Conservation (phyloP, 23 tunicate genomes). For the Halocynthia aurantium region DNA sequence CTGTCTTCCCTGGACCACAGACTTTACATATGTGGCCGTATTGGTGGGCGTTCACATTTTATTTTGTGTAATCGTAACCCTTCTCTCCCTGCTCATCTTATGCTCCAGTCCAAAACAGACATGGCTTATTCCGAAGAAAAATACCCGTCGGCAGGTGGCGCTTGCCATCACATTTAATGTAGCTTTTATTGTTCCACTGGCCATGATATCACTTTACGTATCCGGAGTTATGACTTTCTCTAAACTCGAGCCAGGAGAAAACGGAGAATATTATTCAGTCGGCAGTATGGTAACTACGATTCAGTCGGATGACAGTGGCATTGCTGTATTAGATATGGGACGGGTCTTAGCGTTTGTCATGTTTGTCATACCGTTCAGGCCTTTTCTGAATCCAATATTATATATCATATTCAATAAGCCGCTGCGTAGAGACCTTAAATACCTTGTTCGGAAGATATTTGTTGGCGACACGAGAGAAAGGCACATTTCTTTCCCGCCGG, state of each 20-base stretch:
- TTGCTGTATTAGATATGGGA: constrained; percentile 38
- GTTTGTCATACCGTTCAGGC: constrained; percentile 45
- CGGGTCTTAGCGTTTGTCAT: constrained; percentile 44
- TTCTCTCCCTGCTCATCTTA: constrained; percentile 53
- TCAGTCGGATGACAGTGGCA: not conserved
- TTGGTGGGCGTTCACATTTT: constrained; percentile 43
- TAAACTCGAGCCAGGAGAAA: constrained; percentile 2
- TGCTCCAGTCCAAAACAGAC: constrained; percentile 54
- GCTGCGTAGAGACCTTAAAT: constrained; percentile 32
- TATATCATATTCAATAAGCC: constrained; percentile 50
- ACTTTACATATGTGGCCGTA: constrained; percentile 47
- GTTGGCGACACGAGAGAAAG: not conserved
- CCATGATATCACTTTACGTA: constrained; percentile 42
- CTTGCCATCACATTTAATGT: constrained; percentile 54
- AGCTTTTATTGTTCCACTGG: constrained; percentile 48
- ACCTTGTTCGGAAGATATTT: constrained; percentile 9
- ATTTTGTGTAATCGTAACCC: constrained; percentile 23
- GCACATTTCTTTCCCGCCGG: constrained; percentile 5
- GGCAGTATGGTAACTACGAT: too few species aligned
- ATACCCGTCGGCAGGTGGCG: constrained; percentile 58
- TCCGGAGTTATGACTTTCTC: constrained; percentile 44
- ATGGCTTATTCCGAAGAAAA: constrained; percentile 50
- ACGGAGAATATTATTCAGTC: constrained; percentile 3
- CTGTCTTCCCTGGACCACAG: constrained; percentile 85
- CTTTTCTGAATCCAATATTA: constrained; percentile 52